Evolutionary conservation across 2,113 vertebrate genomes (phyloP), one percentile per base, ranked within the genome.

Genomic region (Nothobranchius kuhntae): DNA sequence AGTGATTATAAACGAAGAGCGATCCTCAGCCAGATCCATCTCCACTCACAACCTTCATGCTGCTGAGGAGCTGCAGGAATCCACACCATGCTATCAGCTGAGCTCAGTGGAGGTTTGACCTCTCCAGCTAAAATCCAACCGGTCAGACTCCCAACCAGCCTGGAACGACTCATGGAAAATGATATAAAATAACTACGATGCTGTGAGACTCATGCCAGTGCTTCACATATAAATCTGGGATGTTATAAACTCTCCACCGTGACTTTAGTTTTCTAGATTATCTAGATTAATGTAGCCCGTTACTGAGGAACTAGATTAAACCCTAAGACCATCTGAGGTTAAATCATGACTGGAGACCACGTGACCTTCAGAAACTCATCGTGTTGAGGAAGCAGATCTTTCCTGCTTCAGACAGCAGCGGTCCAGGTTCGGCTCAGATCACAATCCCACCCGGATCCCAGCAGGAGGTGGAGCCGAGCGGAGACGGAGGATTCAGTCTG

Each of bases 401-500:
- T 40, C 38, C 38, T 40, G 38, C 6, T 30, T 30, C 38, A 40
- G 38, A 30, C 38, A 7, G 13, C 1, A 36, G 36, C 50, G 60
- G 57, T 68, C 80, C 30, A 30, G 30, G 30, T 30, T 1, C 30
- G 30, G 30, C 30, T 30, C 30, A 4, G 2, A 30, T 30, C 30
- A 30, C 4, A 30, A 30, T 3, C 30, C 30, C 1, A 30, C 30
- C 4, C 30, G 30, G 30, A 30, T 76, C 68, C 50, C 63, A 75
- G 69, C 70, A 58, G 70, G 73, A 69, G 17, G 11, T 68, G 10
- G 80, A 12, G 60, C 62, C 52, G 50, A 69, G 54, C 64, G 60
- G 61, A 79, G 71, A 67, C 54, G 21, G 69, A 77, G 63, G 64
- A 75, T 38, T 71, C 65, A 9, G 21, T 21, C 12, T 55, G 61